Base-by-base conservation (phyloP, 1,140 invertebrate species). In the Papilio aristodemus region DNA sequence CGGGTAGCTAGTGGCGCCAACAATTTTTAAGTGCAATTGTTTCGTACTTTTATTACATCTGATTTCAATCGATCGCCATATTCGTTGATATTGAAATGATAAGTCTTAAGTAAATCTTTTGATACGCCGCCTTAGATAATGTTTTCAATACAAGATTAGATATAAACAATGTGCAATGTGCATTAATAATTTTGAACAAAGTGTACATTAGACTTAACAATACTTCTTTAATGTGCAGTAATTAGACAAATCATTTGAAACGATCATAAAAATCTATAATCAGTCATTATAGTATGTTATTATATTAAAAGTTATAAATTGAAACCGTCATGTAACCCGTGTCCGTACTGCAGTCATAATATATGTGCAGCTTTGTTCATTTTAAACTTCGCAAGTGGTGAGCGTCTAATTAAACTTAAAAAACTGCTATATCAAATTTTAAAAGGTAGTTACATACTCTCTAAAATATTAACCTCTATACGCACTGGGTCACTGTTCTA, bases 381-480 rank as follows among this genome's bases (percentile, higher is more conserved):
- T 58, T 58, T 14, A 32, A 58, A 36, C 27, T 36, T n/a, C 22
- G n/a, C 3, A 9, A 10, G 9, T 54, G 22, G 22, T 25, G 46
- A 54, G 46, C 17, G 7, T 22, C 19, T 22, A 13, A 54, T 25
- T 54, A 54, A 54, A 22, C 9, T 0, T 22, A 39, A 25, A 4
- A 54, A 62, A 27, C 39, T 32, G 27, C 27, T 6, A 32, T 32
- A 46, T 50, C 43, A 4, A 46, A 22, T 22, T 36, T 43, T 50
- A 36, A 66, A 66, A 13, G 25, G 5, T n/a, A 9, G 22, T 14
- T n/a, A 27, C n/a, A 19, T 50, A 37, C 39, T 43, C 39, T 22
- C 62, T 43, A 22, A 64, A 41, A 64, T 41, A 64, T 46, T 43
- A 43, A 64, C 39, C 38, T 66, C 41, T 50, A 50, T 66, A 50